A percentile compares a stretch with the other conserved stretches of the same genome.
These are phyloP conservation scores for Lacerta agilis DNA, from an alignment of 2,797 vertebrate species.

Conservation along the genomic window DNA sequence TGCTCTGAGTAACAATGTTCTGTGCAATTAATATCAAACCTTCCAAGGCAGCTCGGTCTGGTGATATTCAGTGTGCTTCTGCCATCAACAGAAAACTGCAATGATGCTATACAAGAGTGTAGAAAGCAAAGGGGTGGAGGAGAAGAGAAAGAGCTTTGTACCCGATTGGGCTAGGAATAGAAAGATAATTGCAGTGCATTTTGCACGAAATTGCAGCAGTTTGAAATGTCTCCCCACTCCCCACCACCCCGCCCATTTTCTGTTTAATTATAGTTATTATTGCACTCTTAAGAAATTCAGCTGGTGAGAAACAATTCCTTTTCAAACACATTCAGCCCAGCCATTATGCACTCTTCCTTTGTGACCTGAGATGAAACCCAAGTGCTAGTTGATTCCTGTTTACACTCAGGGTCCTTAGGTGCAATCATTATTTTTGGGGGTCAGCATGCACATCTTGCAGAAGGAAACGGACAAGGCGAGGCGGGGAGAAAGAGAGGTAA, in stretches of 20 bases:
- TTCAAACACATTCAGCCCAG: slow-evolving; percentile 43
- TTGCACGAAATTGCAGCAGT: slow-evolving; percentile 54
- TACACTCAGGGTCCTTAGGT: slow-evolving; percentile 9
- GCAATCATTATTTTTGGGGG: slow-evolving; percentile 37
- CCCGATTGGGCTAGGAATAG: slow-evolving; percentile 40
- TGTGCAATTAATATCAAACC: slow-evolving; percentile 64
- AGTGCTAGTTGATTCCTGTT: neutral
- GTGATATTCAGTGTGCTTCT: slow-evolving; percentile 29
- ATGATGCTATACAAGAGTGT: slow-evolving; percentile 17
- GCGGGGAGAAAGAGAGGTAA: slow-evolving; percentile 2
- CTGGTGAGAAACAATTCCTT: slow-evolving; percentile 61
- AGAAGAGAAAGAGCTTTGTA: neutral
- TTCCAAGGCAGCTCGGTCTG: slow-evolving; percentile 51
- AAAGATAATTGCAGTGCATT: slow-evolving; percentile 46
- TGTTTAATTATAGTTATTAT: slow-evolving; percentile 72
- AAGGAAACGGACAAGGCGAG: slow-evolving; percentile 27
- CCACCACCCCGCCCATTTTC: slow-evolving; percentile 50
- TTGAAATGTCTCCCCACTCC: slow-evolving; percentile 52
- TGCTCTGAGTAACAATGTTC: slow-evolving; percentile 61
- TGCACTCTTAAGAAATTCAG: slow-evolving; percentile 67
- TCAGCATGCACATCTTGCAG: slow-evolving; percentile 18
- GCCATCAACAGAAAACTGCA: slow-evolving; percentile 3
- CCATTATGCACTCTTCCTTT: neutral
- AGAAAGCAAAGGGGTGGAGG: neutral
- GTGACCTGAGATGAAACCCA: slow-evolving; percentile 34